A percentile compares a stretch with the other conserved stretches of the same genome.
These are phyloP conservation scores for Rachycentron canadum DNA, from an alignment of 2,797 vertebrate species.

Conservation along the genomic window DNA sequence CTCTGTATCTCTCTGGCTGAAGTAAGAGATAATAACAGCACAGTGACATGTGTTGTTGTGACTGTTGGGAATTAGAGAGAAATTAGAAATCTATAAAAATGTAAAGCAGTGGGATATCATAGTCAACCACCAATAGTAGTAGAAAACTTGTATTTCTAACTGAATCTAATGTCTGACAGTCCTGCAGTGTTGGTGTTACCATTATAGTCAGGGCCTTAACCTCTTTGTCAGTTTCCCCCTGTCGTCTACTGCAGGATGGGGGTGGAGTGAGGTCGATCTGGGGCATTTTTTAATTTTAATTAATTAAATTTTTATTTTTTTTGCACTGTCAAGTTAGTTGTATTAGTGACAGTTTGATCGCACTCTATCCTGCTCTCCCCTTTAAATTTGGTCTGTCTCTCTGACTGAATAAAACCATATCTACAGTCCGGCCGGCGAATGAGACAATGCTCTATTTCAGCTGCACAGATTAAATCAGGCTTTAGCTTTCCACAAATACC, in stretches of 20 bases:
- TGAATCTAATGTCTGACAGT: neutral
- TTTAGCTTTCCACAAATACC: conserved; percentile 49
- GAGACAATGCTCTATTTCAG: conserved; percentile 60
- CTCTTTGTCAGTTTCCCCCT: conserved; percentile 12
- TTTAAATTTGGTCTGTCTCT: conserved; percentile 40
- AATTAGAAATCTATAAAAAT: neutral
- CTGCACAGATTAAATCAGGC: conserved; percentile 64
- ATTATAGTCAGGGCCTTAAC: conserved; percentile 13
- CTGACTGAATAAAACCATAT: conserved; percentile 42
- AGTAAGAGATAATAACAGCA: neutral
- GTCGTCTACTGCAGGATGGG: conserved; percentile 28
- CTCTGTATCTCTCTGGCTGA: neutral
- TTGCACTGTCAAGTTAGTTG: conserved; percentile 54
- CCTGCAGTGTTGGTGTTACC: neutral
- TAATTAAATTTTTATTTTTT: no score
- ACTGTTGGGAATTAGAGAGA: neutral
- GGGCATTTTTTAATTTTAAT: conserved; percentile 50
- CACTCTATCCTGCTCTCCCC: conserved; percentile 47
- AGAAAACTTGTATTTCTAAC: neutral
- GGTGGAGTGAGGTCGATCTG: conserved; percentile 39
- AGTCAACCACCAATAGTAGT: neutral
- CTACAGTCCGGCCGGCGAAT: conserved; percentile 18
- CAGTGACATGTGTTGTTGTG: neutral
- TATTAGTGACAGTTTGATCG: conserved; percentile 62
- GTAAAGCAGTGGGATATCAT: neutral